phyloP scores from a whole-genome alignment of 2,888 invertebrate genomes.

The Catocala sponsa region DNA sequence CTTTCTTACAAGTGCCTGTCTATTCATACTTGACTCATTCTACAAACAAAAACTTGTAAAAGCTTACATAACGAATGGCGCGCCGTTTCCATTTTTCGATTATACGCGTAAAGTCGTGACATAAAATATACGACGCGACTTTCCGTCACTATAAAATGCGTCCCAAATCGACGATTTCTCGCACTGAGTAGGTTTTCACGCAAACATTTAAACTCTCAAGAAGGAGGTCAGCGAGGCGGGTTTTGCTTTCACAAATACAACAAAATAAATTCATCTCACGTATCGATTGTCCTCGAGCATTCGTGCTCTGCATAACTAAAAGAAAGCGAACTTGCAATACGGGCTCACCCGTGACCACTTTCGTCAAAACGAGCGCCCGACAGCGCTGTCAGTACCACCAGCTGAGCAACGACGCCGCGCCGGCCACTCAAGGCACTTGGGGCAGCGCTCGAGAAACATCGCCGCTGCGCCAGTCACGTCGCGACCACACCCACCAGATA shows the following conservation, averaged over 20 bases:
- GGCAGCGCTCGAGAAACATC: conserved; percentile 16
- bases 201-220: conserved; percentile 77
- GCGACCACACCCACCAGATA: conserved; percentile 30
- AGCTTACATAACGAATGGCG: conserved; percentile 39
- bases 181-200: conserved; percentile 79
- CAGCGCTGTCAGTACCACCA: conserved; percentile 31
- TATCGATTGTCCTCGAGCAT: conserved; percentile 86
- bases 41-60: conserved; percentile 40
- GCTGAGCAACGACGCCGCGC: conserved; percentile 22
- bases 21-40: conserved; percentile 35
- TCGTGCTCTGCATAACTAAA: conserved; percentile 83
- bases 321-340: conserved; percentile 84
- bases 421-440: conserved; percentile 6
- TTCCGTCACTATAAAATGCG: conserved; percentile 74
- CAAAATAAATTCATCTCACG: conserved; percentile 88
- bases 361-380: conserved; percentile 60
- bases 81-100: conserved; percentile 34
- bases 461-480: conserved; percentile 1
- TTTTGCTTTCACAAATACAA: conserved; percentile 87
- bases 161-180: conserved; percentile 81
- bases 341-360: conserved; percentile 74
- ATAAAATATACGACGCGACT: conserved; percentile 54
- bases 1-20: conserved; percentile 16
- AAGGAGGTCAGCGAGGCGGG: conserved; percentile 84
- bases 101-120: conserved; percentile 45